Evolutionary conservation across 2,113 vertebrate species (phyloP).

Genomic region (Gobio gobio): DNA sequence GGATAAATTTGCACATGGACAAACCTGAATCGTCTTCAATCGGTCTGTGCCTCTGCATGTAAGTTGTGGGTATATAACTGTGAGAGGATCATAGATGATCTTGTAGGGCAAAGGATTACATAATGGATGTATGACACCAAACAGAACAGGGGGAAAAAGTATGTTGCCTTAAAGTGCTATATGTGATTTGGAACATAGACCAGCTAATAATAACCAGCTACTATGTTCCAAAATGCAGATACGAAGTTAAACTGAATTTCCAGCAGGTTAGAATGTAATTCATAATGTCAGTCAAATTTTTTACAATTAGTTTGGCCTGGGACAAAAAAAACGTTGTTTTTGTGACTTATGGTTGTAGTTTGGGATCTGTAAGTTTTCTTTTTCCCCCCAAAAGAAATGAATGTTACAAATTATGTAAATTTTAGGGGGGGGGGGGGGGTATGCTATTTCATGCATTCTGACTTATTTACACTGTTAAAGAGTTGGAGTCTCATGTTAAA

Average conservation of each 20-base stretch:
- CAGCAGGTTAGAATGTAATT: background rate
- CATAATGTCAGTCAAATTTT: background rate
- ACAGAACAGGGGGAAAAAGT: background rate
- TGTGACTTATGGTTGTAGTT: background rate
- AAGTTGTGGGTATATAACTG: background rate
- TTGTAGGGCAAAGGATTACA: background rate
- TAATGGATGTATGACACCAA: background rate
- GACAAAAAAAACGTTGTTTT: too few relatives aligned
- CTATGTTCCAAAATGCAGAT: background rate
- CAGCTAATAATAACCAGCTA: background rate
- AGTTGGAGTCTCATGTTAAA: too few relatives aligned
- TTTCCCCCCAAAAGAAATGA: too few relatives aligned
- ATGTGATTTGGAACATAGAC: background rate
- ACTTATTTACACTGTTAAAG: too few relatives aligned
- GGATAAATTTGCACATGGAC: background rate
- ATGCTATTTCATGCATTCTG: too few relatives aligned
- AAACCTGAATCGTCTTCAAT: background rate
- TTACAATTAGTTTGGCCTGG: background rate
- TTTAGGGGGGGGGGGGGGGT: too few relatives aligned
- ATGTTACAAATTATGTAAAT: background rate
- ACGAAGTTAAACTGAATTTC: background rate
- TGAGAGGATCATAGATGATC: constrained; percentile 4
- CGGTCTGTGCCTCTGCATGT: background rate
- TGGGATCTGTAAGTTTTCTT: background rate
- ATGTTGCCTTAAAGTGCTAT: background rate